Evolutionary conservation across 2,888 invertebrate genomes (phyloP), one percentile per base, ranked within the genome.

Genomic region (Lymantria monacha): DNA sequence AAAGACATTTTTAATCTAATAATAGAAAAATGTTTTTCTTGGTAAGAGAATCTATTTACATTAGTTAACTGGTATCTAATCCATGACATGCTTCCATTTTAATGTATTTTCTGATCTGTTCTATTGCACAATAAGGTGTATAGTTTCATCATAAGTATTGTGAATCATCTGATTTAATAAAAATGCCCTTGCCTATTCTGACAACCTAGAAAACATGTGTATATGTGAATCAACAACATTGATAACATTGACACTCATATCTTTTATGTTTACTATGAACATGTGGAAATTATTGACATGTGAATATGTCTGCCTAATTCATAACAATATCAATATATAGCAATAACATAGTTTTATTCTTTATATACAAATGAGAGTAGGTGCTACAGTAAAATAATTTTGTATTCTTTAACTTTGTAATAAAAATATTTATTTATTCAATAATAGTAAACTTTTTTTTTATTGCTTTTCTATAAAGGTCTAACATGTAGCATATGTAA

Each of bases 121-220:
- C 46, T 66, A 76, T 84, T 86, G 82, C 85, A 84, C 83, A 86
- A 86, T 72, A 76, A 70, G 49, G 69, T 72, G 62, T 42, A n/a
- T 7, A 42, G n/a, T 42, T 42, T 42, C 42, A 12, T 30, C 42
- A 42, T 42, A 14, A 11, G 9, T 42, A 30, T 30, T 22, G 22
- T 42, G 22, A 15, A 14, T 43, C 41, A 7, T 43, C 14, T 49
- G 15, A 14, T 30, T 38, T 14, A 8, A 14, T 36, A 11, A n/a
- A 44, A 46, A 38, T 11, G 11, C 11, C 30, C 14, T 40, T 22
- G 22, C 22, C 22, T 22, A 5, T 22, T 22, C 22, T 22, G 22
- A 22, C 22, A 22, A 22, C 5, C 22, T 3, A 22, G 22, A 22
- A 22, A 22, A 22, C 22, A 22, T 3, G 22, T 22, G 5, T 12